These are phyloP conservation scores for Lanius ludovicianus DNA, from an alignment of 2,113 vertebrate species.

Conservation along the genomic window DNA sequence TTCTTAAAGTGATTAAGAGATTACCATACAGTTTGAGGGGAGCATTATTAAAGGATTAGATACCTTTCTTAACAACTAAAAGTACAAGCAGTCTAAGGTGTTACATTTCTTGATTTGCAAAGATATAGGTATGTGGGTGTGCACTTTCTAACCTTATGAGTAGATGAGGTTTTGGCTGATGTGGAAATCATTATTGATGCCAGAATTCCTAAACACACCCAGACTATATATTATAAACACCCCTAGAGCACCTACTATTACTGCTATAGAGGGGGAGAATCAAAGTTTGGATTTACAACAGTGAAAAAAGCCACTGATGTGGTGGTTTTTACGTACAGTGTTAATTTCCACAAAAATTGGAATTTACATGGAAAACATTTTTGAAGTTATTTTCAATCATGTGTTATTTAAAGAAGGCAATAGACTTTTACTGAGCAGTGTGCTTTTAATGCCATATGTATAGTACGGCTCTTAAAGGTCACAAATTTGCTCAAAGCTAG, in stretches of 20 bases:
- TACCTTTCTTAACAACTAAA: constrained; percentile 7
- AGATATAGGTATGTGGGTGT: background rate
- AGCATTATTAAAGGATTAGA: constrained; percentile 39
- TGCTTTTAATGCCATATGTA: background rate
- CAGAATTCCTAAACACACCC: constrained; percentile 20
- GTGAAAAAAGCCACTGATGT: background rate
- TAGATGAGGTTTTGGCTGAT: background rate
- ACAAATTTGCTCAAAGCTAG: background rate
- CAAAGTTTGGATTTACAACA: background rate
- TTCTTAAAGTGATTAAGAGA: constrained; percentile 41
- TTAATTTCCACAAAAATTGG: background rate
- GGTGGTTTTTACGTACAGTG: background rate
- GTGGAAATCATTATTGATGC: background rate
- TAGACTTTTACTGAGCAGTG: background rate
- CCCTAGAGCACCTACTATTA: background rate
- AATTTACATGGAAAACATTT: background rate
- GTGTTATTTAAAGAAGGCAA: background rate
- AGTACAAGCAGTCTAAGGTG: background rate
- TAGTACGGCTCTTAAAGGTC: background rate
- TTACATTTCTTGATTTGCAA: background rate
- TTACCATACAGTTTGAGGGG: constrained; percentile 18
- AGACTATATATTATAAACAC: background rate
- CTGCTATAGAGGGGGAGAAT: background rate
- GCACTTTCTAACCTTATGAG: background rate
- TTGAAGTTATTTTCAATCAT: background rate